Evolutionary conservation across 1,140 invertebrate species (phyloP), one percentile per base, ranked within the genome.

Genomic region (Drosophila asahinai): DNA sequence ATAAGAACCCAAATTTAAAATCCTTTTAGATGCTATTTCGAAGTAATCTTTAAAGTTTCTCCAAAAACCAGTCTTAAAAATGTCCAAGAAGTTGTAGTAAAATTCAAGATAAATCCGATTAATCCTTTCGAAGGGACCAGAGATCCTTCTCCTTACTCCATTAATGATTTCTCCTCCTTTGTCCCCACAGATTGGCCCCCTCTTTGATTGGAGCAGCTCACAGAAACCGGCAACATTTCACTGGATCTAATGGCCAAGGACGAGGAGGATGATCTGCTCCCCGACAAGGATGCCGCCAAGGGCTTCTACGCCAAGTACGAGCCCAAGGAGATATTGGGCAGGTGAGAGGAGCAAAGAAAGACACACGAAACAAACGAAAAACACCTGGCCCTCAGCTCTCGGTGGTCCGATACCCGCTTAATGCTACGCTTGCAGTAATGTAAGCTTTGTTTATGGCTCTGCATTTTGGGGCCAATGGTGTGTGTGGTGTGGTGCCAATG

Each of bases 271-370:
- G 96, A 97, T 93, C 94, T 96, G 91, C 93, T 98, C 65, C 97
- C 97, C 8, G 97, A 98, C 93, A 97, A 97, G 94, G 97, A 97
- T 94, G 97, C 97, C 68, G 97, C 97, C 7, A 97, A 97, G 93
- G 97, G 97, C 89, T 99, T 99, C 93, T 99, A 99, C 93, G 98
- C 98, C 15, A 99, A 98, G 94, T 99, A 99, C 94, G 98, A 99
- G 93, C 98, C 98, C 5, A 99, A 99, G 93, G 98, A 99, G 94
- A 97, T 99, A 80, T 95, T 99, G 57, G 99, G 98, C 94, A 98
- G 97, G 97, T 99, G 94, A 93, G 95, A 47, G 17, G 9, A 25
- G 27, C 4, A n/a, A n/a, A n/a, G 14, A 9, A 17, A n/a, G 19
- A n/a, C 25, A 8, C 5, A 54, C 14, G 15, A 38, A 12, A 38